phyloP scores from a whole-genome alignment of 2,113 vertebrate genomes.

The Fulica atra region DNA sequence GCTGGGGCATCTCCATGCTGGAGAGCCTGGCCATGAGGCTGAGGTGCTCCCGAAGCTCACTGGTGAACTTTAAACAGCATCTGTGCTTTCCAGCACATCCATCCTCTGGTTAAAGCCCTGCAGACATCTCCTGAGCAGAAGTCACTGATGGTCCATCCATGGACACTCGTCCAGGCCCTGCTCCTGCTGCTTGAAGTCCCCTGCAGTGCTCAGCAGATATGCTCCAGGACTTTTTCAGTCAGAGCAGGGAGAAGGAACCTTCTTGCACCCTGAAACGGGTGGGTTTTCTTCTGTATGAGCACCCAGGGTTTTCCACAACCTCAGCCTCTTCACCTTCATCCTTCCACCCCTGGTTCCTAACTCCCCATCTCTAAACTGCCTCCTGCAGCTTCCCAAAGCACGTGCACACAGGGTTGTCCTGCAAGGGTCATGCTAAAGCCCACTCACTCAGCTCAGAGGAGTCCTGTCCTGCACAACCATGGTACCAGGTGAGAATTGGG shows the following conservation, averaged over 20 bases:
- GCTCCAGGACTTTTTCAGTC: not conserved
- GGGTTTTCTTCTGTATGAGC: not conserved
- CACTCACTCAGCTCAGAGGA: not conserved
- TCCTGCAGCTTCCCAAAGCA: not conserved
- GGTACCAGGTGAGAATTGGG: fast-evolving
- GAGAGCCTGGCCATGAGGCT: not conserved
- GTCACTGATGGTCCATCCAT: not conserved
- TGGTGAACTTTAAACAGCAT: not conserved
- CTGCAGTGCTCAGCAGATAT: not conserved
- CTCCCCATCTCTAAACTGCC: not conserved
- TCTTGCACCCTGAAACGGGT: fast-evolving
- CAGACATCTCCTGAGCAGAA: not conserved
- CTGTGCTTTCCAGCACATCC: not conserved
- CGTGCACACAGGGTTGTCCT: too few relatives aligned
- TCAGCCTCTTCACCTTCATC: not conserved
- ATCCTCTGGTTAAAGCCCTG: not conserved
- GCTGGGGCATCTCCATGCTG: fast-evolving
- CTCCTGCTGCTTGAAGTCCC: not conserved
- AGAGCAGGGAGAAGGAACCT: not conserved
- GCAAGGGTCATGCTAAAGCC: not conserved
- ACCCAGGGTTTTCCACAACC: not conserved
- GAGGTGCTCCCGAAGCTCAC: not conserved
- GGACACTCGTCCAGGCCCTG: not conserved
- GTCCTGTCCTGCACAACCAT: fast-evolving
- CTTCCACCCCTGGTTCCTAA: not conserved